phyloP scores from a whole-genome alignment of 2,797 vertebrate species.

The Notamacropus eugenii region DNA sequence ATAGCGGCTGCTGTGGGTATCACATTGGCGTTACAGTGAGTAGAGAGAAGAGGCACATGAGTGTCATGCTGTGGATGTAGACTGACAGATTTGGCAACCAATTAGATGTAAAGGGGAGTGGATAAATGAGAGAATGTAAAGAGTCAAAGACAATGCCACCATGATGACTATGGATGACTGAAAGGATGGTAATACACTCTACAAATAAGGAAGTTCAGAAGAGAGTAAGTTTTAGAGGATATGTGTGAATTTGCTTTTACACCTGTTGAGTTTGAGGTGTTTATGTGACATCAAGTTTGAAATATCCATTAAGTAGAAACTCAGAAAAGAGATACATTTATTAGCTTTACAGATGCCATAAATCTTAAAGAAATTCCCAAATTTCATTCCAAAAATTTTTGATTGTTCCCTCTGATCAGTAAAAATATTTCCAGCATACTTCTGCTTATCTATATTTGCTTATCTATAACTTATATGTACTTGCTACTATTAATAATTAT shows the following conservation, averaged over 20 bases:
- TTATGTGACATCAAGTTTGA: not conserved
- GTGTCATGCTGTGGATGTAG: not conserved
- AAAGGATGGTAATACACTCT: not conserved
- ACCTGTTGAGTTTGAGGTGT: not conserved
- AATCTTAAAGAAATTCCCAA: too few species aligned
- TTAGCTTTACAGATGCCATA: too few species aligned
- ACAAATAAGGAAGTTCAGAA: not conserved
- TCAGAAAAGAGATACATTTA: not conserved
- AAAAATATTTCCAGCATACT: too few species aligned
- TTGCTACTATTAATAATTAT: too few species aligned
- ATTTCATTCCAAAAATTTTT: too few species aligned
- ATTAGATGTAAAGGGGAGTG: not conserved
- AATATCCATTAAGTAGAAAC: not conserved
- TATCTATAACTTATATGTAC: too few species aligned
- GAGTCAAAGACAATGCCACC: not conserved
- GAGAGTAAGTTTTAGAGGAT: not conserved
- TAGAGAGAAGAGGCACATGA: not conserved
- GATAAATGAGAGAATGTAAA: not conserved
- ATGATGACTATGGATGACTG: not conserved
- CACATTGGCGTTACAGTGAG: not conserved
- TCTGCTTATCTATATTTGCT: too few species aligned
- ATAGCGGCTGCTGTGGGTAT: too few species aligned
- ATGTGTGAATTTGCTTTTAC: not conserved
- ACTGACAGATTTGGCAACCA: not conserved
- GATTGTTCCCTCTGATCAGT: too few species aligned